Percentiles rank a stretch among this genome's conserved stretches.
phyloP scores from a whole-genome alignment of 2,113 vertebrate genomes.

The Hemichromis elongatus region DNA sequence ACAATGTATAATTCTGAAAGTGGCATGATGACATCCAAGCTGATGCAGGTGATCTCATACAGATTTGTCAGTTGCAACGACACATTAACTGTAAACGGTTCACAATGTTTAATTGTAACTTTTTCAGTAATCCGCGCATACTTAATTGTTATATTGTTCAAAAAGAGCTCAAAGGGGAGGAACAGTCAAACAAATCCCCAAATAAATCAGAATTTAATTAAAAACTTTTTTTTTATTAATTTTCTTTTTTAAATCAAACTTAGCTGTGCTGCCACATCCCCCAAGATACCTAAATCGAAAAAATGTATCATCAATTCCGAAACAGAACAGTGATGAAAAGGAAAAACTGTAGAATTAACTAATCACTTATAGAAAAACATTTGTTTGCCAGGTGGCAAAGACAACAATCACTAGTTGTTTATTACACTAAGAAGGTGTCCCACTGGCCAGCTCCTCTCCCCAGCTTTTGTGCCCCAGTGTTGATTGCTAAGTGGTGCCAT shows the following conservation, averaged over 20 bases:
- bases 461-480: neutral
- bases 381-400: neutral
- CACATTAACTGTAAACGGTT: neutral
- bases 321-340: neutral
- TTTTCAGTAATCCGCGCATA: neutral
- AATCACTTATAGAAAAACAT: neutral
- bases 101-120: neutral
- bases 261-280: neutral
- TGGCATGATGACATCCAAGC: neutral
- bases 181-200: neutral
- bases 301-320: accelerated
- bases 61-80: neutral
- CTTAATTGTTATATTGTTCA: neutral
- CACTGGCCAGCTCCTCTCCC: neutral
- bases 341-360: accelerated
- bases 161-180: neutral
- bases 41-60: neutral
- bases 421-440: neutral
- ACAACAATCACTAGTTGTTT: neutral
- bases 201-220: neutral
- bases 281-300: neutral
- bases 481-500: neutral
- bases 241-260: neutral
- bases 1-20: neutral
- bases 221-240: neutral